A percentile compares a stretch with the other conserved stretches of the same genome.
Conservation (phyloP, 1,140 invertebrate species). For the Drosophila virilis region DNA sequence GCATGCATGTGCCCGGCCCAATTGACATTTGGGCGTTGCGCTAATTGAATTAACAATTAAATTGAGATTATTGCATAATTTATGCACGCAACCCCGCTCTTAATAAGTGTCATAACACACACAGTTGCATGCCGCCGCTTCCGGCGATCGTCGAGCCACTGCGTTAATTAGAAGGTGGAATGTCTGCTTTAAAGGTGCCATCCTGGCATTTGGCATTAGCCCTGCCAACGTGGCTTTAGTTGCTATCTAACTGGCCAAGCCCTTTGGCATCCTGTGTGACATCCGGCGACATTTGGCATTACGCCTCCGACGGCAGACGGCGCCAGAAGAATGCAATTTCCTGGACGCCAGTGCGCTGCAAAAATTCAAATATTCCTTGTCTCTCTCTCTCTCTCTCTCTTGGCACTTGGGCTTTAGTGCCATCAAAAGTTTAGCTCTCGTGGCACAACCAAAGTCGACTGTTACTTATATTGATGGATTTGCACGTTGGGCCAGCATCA, state of each 20-base stretch:
- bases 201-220: conserved; percentile 37
- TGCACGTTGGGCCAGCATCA: conserved; percentile 33
- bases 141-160: background rate
- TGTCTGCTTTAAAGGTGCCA: conserved; percentile 27
- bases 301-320: conserved; percentile 17
- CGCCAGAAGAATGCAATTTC: conserved; percentile 71
- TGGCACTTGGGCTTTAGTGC: conserved; percentile 32
- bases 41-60: conserved; percentile 79
- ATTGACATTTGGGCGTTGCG: conserved; percentile 55
- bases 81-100: conserved; percentile 60
- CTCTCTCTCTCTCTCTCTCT: conserved; percentile 2
- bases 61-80: conserved; percentile 73
- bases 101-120: conserved; percentile 62
- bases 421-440: conserved; percentile 48
- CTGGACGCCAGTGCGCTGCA: conserved; percentile 37
- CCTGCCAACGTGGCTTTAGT: background rate
- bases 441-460: conserved; percentile 4
- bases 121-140: background rate
- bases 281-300: conserved; percentile 53
- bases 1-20: conserved; percentile 3
- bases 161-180: conserved; percentile 3
- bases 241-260: conserved; percentile 31
- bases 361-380: conserved; percentile 28
- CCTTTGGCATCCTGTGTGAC: conserved; percentile 42
- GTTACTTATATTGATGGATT: conserved; percentile 71